Evolutionary conservation across 2,888 invertebrate species (phyloP).

Genomic region (Mythimna pallens): DNA sequence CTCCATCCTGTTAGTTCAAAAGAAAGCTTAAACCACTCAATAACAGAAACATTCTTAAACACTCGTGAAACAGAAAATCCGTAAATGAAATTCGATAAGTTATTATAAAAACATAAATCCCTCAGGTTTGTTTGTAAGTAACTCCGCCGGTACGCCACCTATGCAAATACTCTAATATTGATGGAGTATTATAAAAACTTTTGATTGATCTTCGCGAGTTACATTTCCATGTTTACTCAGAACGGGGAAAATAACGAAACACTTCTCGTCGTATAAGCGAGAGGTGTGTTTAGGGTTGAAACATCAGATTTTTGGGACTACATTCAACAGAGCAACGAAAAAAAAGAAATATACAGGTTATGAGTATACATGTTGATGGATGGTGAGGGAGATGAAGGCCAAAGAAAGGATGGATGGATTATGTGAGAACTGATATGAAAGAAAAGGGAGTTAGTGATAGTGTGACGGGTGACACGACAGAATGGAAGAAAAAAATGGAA

Average conservation of each 20-base stretch:
- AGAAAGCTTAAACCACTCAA: neutral
- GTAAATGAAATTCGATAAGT: slow-evolving; percentile 7
- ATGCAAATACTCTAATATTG: slow-evolving; percentile 65
- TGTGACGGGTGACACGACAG: too few relatives aligned
- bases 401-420: too few relatives aligned
- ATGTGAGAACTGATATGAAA: too few relatives aligned
- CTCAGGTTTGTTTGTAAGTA: slow-evolving; percentile 38
- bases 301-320: neutral
- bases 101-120: slow-evolving; percentile 16
- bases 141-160: slow-evolving; percentile 42
- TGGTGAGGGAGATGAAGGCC: too few relatives aligned
- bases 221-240: slow-evolving; percentile 59
- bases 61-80: neutral
- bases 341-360: too few relatives aligned
- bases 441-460: too few relatives aligned
- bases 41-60: neutral
- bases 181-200: slow-evolving; percentile 65
- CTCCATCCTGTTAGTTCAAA: too few relatives aligned
- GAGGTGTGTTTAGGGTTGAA: slow-evolving; percentile 45
- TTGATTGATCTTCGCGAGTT: slow-evolving; percentile 62
- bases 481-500: too few relatives aligned
- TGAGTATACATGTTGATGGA: too few relatives aligned
- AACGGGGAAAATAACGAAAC: slow-evolving; percentile 60
- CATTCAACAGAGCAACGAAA: neutral
- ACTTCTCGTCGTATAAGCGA: slow-evolving; percentile 46